A percentile compares a stretch with the other conserved stretches of the same genome.
phyloP scores from a whole-genome alignment of 2,888 invertebrate species.

The Protonemura montana region DNA sequence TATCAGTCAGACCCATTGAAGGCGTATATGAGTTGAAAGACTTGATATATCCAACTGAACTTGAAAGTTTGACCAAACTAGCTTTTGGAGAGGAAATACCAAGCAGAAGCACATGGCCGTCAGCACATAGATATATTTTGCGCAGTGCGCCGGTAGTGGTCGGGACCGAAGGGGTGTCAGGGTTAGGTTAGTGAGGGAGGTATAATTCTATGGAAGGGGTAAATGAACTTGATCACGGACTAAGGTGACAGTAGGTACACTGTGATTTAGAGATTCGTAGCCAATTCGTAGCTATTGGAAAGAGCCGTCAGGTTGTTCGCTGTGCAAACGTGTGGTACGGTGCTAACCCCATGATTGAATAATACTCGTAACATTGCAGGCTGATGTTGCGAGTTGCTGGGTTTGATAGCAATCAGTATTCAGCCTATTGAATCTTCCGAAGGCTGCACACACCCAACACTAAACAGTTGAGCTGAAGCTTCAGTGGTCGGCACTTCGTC shows the following conservation, averaged over 20 bases:
- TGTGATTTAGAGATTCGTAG: no score
- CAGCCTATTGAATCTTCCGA: neutral
- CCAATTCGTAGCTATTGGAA: no score
- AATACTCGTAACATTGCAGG: neutral
- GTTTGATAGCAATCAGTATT: neutral
- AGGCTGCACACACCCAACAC: neutral
- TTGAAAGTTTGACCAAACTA: no score
- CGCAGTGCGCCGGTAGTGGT: neutral
- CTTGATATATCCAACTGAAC: neutral
- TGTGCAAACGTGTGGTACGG: neutral
- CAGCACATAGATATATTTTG: neutral
- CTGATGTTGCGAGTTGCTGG: neutral
- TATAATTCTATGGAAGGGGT: no score
- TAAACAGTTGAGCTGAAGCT: neutral
- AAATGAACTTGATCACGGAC: neutral
- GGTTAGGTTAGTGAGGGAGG: neutral
- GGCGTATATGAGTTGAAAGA: neutral
- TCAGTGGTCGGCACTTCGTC: neutral
- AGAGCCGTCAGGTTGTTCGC: neutral
- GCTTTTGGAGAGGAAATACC: neutral
- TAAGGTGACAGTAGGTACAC: no score
- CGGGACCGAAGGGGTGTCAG: neutral
- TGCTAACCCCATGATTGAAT: neutral
- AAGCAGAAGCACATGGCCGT: neutral
- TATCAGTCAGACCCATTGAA: neutral